Percentiles rank a stretch among this genome's conserved stretches.
Evolutionary conservation across 2,113 vertebrate genomes (phyloP).

Genomic region (Cricetomys ansorgei): DNA sequence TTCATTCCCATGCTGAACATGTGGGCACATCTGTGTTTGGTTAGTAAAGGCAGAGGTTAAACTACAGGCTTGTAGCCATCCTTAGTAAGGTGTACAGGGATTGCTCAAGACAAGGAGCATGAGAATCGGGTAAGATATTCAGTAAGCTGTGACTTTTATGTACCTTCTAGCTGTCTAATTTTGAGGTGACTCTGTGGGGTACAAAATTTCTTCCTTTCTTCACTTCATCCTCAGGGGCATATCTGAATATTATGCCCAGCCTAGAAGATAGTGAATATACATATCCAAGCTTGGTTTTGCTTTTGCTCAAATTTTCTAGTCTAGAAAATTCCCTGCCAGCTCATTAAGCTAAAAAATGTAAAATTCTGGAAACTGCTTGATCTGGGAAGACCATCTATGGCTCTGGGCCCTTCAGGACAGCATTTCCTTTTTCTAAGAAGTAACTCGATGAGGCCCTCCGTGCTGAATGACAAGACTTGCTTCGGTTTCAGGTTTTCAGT

Average conservation of each 20-base stretch:
- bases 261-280: not conserved
- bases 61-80: not conserved
- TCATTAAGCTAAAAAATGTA: conserved; percentile 18
- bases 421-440: conserved; percentile 59
- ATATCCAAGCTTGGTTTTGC: not conserved
- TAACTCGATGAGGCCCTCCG: conserved; percentile 52
- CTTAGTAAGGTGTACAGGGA: not conserved
- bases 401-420: not conserved
- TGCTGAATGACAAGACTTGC: conserved; percentile 48
- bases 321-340: conserved; percentile 7
- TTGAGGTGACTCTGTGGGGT: not conserved
- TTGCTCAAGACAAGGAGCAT: not conserved
- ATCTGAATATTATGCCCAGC: not conserved
- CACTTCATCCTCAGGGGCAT: not conserved
- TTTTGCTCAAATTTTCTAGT: conserved; percentile 18
- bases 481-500: conserved; percentile 62
- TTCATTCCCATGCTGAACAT: not conserved
- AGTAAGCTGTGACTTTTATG: not conserved
- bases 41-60: not conserved
- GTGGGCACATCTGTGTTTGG: not conserved
- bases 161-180: not conserved
- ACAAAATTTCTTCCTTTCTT: not conserved
- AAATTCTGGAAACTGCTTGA: not conserved
- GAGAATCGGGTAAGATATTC: not conserved
- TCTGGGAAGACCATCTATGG: not conserved